Percentiles rank a stretch among this genome's conserved stretches.
Evolutionary conservation across 2,113 vertebrate genomes (phyloP).

Genomic region (Myodes glareolus): DNA sequence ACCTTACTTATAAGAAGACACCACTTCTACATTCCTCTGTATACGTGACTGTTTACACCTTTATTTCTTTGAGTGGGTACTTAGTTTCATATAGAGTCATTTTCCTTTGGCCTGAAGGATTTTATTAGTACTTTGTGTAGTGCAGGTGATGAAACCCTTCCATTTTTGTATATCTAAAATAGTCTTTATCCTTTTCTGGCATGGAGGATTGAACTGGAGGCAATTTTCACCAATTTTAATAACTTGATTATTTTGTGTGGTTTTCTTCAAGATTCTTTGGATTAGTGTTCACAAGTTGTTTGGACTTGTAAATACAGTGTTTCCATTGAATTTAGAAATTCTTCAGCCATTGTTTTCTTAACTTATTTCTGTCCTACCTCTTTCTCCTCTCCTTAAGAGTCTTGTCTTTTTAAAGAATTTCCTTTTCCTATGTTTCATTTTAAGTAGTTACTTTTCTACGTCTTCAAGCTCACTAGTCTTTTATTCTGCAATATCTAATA

Average conservation of each 20-base stretch:
- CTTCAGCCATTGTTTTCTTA: slow-evolving; percentile 13
- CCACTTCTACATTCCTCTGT: not conserved
- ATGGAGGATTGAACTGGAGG: not conserved
- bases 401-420: not conserved
- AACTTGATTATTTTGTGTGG: slow-evolving; percentile 37
- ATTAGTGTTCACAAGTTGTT: slow-evolving; percentile 21
- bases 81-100: slow-evolving; percentile 14
- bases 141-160: not conserved
- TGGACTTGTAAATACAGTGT: not conserved
- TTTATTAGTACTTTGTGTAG: slow-evolving; percentile 25
- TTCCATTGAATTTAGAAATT: slow-evolving; percentile 17
- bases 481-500: not conserved
- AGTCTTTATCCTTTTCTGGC: not conserved
- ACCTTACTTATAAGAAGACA: not conserved
- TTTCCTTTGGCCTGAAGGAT: slow-evolving; percentile 36
- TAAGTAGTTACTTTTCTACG: not conserved
- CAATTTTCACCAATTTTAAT: not conserved
- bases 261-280: slow-evolving; percentile 32
- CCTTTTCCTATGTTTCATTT: slow-evolving; percentile 24
- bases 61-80: slow-evolving; percentile 1
- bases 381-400: not conserved
- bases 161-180: slow-evolving; percentile 43
- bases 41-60: not conserved
- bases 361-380: not conserved
- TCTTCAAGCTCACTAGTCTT: slow-evolving; percentile 7